Evolutionary conservation across 2,797 vertebrate genomes (phyloP).

Genomic region (Sebastes trivittatus): DNA sequence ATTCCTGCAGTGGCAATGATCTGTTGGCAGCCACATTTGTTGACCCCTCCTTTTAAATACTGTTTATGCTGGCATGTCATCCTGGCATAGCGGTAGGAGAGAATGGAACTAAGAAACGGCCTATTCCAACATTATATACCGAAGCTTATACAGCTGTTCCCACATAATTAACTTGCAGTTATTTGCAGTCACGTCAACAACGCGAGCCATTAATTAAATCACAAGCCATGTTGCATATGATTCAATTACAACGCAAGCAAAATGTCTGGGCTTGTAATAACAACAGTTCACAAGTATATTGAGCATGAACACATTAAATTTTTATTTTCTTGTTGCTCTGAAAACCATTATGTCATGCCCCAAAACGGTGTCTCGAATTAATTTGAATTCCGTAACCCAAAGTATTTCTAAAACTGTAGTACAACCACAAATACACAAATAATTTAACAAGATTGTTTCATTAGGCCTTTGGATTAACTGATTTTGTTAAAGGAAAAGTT

Average conservation of each 20-base stretch:
- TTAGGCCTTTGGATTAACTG: too few species aligned
- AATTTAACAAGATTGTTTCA: too few species aligned
- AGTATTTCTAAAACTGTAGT: too few species aligned
- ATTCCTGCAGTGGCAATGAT: conserved; percentile 29
- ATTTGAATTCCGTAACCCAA: not conserved
- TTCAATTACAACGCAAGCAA: conserved; percentile 16
- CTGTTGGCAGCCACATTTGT: conserved; percentile 24
- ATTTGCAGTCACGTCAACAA: conserved; percentile 14
- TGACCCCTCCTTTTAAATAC: conserved; percentile 37
- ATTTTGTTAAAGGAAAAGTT: too few species aligned
- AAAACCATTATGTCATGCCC: not conserved
- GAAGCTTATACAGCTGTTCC: conserved; percentile 36
- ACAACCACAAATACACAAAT: too few species aligned
- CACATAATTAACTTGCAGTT: conserved; percentile 31
- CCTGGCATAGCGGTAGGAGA: conserved; percentile 25
- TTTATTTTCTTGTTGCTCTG: not conserved
- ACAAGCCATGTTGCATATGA: conserved; percentile 5
- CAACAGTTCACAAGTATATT: not conserved
- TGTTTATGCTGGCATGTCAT: conserved; percentile 49
- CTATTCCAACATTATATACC: conserved; percentile 19
- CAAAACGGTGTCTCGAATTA: not conserved
- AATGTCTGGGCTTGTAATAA: not conserved
- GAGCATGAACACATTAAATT: not conserved
- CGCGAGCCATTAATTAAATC: conserved; percentile 18
- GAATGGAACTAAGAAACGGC: conserved; percentile 23